phyloP scores from a whole-genome alignment of 2,888 invertebrate genomes.

The Mechanitis messenoides region DNA sequence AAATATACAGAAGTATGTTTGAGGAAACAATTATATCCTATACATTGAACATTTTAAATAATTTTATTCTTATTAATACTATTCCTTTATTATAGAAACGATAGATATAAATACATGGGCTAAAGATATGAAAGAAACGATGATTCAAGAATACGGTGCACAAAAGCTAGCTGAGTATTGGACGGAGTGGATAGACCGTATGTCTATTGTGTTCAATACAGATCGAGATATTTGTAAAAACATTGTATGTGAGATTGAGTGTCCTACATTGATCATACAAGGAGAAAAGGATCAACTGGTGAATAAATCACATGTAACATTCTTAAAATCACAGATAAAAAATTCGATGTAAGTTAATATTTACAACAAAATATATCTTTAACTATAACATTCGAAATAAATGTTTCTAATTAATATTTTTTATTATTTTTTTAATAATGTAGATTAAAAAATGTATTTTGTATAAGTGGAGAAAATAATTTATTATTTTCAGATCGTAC shows the following conservation, averaged over 20 bases:
- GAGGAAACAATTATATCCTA: too few relatives aligned
- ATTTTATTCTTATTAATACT: too few relatives aligned
- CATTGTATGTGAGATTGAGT: constrained; percentile 75
- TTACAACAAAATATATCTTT: neutral
- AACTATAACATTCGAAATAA: too few relatives aligned
- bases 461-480: neutral
- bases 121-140: constrained; percentile 79
- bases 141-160: constrained; percentile 81
- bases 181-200: constrained; percentile 80
- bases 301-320: constrained; percentile 7
- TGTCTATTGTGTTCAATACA: constrained; percentile 34
- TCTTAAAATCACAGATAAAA: constrained; percentile 15
- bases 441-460: too few relatives aligned
- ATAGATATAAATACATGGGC: constrained; percentile 84
- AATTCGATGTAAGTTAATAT: constrained; percentile 14
- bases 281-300: constrained; percentile 15
- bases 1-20: constrained; percentile 75
- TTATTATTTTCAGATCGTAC: constrained; percentile 71
- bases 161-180: constrained; percentile 79
- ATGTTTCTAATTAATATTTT: too few relatives aligned
- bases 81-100: constrained; percentile 56
- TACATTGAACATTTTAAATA: too few relatives aligned
- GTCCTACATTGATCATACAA: constrained; percentile 35
- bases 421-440: too few relatives aligned
- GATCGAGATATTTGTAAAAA: constrained; percentile 80